Evolutionary conservation across 2,888 invertebrate species (phyloP), one percentile per base, ranked within the genome.

Genomic region (Pterostichus madidus): DNA sequence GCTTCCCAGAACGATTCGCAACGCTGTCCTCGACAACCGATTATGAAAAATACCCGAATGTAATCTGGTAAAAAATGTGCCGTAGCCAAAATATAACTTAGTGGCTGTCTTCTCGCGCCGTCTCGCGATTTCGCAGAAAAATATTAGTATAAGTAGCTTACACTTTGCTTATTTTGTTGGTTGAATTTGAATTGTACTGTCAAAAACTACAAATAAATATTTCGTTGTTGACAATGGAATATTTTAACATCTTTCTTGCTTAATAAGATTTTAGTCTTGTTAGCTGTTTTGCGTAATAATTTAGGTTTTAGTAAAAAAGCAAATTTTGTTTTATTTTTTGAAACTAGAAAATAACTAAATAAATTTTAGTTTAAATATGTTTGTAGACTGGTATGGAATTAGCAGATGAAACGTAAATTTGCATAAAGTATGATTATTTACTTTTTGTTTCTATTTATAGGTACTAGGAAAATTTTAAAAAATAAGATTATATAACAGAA

Each of bases 31-130:
- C 64, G 76, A 49, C 44, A 35, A 35, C 39, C 76, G 56, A 76
- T 76, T 53, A 76, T 24, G 24, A 76, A 53, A 76, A 76, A 76
- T 76, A 15, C 64, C 39, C 53, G 52, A 76, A 76, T 76, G 35
- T 76, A 76, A 76, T 76, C 76, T 76, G 32, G 32, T 53, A 35
- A 76, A 76, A 76, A 76, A 75, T 46, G 75, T 5, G 24, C 59
- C 59, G 59, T 24, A 8, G 39, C 39, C 39, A 39, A 59, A 64
- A 35, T 35, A 32, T 53, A 52, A 76, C 76, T 76, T 53, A 53
- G 53, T 75, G 49, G 52, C 49, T 7, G 17, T 76, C 32, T 13
- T 35, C 39, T 76, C 56, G 35, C 8, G 49, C 39, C 8, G 49
- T 8, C 8, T 39, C 39, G 68, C 32, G 68, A 68, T 31, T 64